These are phyloP conservation scores for Tupaia tana DNA, from an alignment of 2,113 vertebrate species.

Conservation along the genomic window DNA sequence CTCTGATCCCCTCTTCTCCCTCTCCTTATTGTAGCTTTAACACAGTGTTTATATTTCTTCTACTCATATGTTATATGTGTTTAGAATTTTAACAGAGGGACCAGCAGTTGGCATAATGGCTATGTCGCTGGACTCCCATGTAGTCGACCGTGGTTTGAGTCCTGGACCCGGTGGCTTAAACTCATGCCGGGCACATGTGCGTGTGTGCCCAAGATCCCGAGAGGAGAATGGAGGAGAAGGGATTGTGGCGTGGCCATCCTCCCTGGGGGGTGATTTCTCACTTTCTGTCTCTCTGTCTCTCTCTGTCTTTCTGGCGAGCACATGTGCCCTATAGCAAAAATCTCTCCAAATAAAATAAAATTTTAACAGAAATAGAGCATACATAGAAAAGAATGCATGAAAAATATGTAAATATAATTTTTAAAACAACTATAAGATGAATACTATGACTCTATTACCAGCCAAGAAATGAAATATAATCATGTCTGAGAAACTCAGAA, in stretches of 20 bases:
- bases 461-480: not conserved
- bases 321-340: too few species aligned
- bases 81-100: not conserved
- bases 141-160: too few species aligned
- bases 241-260: too few species aligned
- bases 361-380: slow-evolving; percentile 22
- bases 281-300: too few species aligned
- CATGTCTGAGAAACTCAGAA: not conserved
- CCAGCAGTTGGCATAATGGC: too few species aligned
- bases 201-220: too few species aligned
- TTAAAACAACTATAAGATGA: not conserved
- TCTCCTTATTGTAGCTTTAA: not conserved
- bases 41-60: not conserved
- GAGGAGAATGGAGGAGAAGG: too few species aligned
- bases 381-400: not conserved
- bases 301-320: too few species aligned
- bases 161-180: too few species aligned
- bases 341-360: not conserved
- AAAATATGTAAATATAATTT: not conserved
- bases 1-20: not conserved
- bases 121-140: too few species aligned
- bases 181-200: too few species aligned
- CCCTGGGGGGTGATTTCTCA: too few species aligned
- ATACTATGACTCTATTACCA: not conserved
- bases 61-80: not conserved